Conservation (phyloP, 2,113 vertebrate species). For the Ceyx margarethae region DNA sequence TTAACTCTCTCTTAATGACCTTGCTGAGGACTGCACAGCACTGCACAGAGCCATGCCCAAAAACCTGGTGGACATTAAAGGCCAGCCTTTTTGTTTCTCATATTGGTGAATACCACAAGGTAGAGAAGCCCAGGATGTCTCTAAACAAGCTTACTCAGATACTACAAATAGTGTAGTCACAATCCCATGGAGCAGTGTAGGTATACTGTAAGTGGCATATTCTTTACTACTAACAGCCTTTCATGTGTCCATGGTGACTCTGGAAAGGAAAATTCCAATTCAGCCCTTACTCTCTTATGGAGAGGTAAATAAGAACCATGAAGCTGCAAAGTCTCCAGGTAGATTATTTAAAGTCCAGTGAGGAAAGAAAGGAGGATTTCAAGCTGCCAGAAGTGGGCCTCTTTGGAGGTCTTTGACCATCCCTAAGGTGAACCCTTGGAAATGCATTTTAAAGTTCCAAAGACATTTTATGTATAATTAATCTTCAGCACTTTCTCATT, state of each 20-base stretch:
- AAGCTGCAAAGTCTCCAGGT: neutral
- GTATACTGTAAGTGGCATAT: neutral
- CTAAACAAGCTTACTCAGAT: neutral
- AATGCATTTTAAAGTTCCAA: neutral
- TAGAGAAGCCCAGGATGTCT: neutral
- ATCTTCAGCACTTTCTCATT: neutral
- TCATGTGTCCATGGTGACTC: neutral
- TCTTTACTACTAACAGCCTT: neutral
- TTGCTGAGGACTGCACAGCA: neutral
- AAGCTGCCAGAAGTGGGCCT: neutral
- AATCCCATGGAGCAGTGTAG: neutral
- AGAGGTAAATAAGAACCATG: neutral
- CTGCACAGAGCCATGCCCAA: neutral
- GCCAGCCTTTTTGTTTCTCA: neutral
- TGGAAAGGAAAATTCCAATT: neutral
- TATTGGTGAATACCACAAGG: neutral
- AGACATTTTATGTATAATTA: neutral
- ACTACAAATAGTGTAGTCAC: neutral
- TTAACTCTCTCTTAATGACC: slow-evolving; percentile 30
- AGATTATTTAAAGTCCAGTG: neutral
- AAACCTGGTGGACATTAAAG: neutral
- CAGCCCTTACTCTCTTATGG: neutral
- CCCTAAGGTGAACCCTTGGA: neutral
- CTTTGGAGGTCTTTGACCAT: neutral
- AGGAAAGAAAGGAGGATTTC: neutral